Evolutionary conservation across 92 coral and sea anemone genomes (phyloP), one percentile per base, ranked within the genome.

Genomic region (Bergia sp.): DNA sequence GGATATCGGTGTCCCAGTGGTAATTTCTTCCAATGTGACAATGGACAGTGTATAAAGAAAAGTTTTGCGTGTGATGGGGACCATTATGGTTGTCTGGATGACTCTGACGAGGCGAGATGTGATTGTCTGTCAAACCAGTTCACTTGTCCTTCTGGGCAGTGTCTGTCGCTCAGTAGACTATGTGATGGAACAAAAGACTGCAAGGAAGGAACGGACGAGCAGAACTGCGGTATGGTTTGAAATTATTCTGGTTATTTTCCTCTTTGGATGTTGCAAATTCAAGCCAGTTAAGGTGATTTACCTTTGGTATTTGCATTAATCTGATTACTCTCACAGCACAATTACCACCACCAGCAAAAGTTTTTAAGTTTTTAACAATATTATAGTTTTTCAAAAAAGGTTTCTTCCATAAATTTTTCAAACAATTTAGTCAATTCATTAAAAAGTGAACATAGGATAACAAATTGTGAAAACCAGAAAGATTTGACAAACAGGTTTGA

Each of bases 21-120:
- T 39, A 67, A 82, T 12, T 80, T 81, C 37, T 96, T 96, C 82
- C 95, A 92, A 66, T 96, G 99, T 81, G 89, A 91, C 53, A 96
- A 95, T 64, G 98, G 99, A 38, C 93, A 88, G n/a, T 96, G 99
- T 53, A 91, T 96, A 21, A 93, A 87, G 65, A 83, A 88, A 76
- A 95, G 89, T 20, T 86, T 91, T 29, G 92, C 88, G 13, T 96
- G 99, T 47, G 96, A 96, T 85, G 93, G 96, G 13, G 99, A 96
- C 66, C 53, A 58, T 69, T 67, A 66, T 1, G 94, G 87, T 43
- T 96, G 99, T 41, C 57, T 87, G 29, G 99, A 96, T 85, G 92
- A 79, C 50, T 95, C 98, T 11, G 98, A 95, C 81, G 98, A 95
- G 76, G 72, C 50, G 64, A 82, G 89, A 39, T 93, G 95, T 65